These are phyloP conservation scores for Crocidura indochinensis DNA, from an alignment of 2,797 vertebrate species.

Conservation along the genomic window DNA sequence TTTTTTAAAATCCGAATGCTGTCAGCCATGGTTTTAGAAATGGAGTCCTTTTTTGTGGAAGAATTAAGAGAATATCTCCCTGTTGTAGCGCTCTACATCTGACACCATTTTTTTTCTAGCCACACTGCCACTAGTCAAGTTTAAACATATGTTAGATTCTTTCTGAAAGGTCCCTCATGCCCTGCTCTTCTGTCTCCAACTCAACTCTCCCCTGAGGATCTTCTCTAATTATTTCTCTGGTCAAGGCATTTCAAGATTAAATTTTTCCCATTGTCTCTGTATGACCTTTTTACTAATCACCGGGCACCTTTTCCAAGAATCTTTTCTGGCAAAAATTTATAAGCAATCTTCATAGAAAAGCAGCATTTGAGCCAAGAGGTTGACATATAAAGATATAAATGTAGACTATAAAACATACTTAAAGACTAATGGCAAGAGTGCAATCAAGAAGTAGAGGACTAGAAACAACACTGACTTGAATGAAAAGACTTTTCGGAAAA, in stretches of 20 bases:
- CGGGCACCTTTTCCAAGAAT: neutral
- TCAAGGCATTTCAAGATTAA: neutral
- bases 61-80: neutral
- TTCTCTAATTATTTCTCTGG: neutral
- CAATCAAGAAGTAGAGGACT: neutral
- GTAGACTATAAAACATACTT: neutral
- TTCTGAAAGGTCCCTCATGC: neutral
- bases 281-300: neutral
- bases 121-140: neutral
- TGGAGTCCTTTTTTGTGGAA: neutral
- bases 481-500: neutral
- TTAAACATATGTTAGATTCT: neutral
- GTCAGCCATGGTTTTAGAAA: neutral
- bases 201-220: neutral
- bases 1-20: neutral
- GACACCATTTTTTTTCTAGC: neutral
- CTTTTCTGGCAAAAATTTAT: neutral
- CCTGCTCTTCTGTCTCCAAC: neutral
- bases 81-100: fast-evolving
- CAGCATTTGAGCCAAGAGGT: neutral
- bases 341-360: neutral
- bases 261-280: neutral
- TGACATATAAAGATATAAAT: neutral
- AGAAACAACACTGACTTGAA: neutral
- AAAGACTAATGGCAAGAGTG: neutral